phyloP scores from a whole-genome alignment of 1,140 invertebrate species.

The Penaeus indicus region DNA sequence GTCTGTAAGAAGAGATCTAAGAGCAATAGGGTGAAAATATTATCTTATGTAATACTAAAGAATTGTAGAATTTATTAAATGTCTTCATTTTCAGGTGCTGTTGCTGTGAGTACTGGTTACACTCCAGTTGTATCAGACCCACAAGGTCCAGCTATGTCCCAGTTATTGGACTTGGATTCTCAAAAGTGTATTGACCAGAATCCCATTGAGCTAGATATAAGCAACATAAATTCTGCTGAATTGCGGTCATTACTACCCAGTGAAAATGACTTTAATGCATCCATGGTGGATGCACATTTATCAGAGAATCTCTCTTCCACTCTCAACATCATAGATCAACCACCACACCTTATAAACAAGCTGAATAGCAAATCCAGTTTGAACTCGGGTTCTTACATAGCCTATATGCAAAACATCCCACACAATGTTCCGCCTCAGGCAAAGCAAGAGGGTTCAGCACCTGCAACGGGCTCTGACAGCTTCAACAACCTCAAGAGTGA shows the following conservation, averaged over 20 bases:
- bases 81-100: conserved; percentile 14
- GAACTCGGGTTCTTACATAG: conserved; percentile 28
- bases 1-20: neutral
- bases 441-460: conserved; percentile 62
- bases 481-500: conserved; percentile 66
- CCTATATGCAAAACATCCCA: conserved; percentile 48
- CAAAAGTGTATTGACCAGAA: conserved; percentile 63
- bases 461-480: conserved; percentile 74
- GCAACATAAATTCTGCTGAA: conserved; percentile 66
- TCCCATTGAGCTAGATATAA: conserved; percentile 61
- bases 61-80: neutral
- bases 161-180: conserved; percentile 61
- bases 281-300: conserved; percentile 67
- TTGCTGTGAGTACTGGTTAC: conserved; percentile 11
- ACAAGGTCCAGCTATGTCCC: conserved; percentile 51
- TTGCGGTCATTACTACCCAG: conserved; percentile 67
- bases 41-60: neutral
- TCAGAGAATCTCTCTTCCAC: conserved; percentile 67
- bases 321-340: conserved; percentile 65
- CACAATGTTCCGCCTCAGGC: conserved; percentile 31
- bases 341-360: conserved; percentile 48
- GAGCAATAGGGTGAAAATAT: no score
- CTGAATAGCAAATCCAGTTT: conserved; percentile 50
- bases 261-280: conserved; percentile 67
- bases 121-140: conserved; percentile 1